A percentile compares a stretch with the other conserved stretches of the same genome.
Evolutionary conservation across 2,113 vertebrate genomes (phyloP).

Genomic region (Charina bottae): DNA sequence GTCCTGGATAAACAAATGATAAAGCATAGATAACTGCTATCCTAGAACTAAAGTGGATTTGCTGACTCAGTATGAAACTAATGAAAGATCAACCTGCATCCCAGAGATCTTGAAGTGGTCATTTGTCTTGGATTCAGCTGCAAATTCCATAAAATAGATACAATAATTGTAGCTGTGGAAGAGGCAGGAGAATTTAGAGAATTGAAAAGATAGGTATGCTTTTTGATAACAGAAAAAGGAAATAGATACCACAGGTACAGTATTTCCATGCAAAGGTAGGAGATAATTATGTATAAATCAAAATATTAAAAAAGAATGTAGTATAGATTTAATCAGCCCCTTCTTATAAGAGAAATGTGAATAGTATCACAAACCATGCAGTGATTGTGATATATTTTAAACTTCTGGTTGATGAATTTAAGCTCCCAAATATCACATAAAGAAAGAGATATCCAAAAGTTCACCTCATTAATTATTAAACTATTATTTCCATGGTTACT

Average conservation of each 20-base stretch:
- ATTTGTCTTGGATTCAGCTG: conserved; percentile 39
- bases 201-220: not conserved
- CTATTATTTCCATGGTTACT: not conserved
- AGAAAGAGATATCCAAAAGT: not conserved
- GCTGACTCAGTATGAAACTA: conserved; percentile 22
- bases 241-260: not conserved
- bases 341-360: not conserved
- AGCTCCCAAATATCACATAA: not conserved
- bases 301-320: not conserved
- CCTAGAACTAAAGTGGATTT: conserved; percentile 39
- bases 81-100: conserved; percentile 32
- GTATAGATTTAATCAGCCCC: not conserved
- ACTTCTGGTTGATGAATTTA: not conserved
- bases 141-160: not conserved
- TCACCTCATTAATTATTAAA: not conserved
- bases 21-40: conserved; percentile 46
- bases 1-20: conserved; percentile 64
- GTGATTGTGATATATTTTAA: not conserved
- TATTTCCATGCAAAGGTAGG: not conserved
- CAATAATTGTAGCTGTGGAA: not conserved
- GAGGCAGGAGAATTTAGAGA: conserved; percentile 23
- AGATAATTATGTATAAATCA: not conserved
- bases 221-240: not conserved
- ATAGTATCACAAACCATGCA: not conserved
- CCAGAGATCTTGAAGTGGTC: not conserved